Percentiles rank a stretch among this genome's conserved stretches.
Conservation (phyloP, 2,888 invertebrate genomes). For the Liodrosophila aerea region DNA sequence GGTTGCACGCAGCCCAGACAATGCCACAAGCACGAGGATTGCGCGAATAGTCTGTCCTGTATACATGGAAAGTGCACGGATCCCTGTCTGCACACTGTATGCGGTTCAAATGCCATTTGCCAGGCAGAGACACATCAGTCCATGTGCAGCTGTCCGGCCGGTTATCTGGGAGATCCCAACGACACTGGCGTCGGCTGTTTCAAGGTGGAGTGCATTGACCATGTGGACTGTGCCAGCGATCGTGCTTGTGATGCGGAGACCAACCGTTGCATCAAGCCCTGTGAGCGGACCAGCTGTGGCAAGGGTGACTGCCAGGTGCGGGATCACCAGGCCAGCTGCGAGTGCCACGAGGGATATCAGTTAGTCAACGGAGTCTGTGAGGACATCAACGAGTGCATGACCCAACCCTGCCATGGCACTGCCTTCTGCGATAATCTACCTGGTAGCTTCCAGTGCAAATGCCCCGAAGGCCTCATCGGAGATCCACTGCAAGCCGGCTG, state of each 20-base stretch:
- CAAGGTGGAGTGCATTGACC: slow-evolving; percentile 92
- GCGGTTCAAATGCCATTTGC: slow-evolving; percentile 91
- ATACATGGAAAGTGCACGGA: slow-evolving; percentile 90
- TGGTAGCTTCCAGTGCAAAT: slow-evolving; percentile 90
- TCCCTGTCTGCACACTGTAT: slow-evolving; percentile 88
- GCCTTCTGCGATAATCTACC: slow-evolving; percentile 90
- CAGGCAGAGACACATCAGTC: slow-evolving; percentile 88
- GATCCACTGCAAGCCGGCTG: slow-evolving; percentile 89
- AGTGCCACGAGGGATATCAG: slow-evolving; percentile 89
- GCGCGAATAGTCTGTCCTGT: slow-evolving; percentile 89
- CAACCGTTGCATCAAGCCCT: slow-evolving; percentile 92
- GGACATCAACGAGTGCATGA: slow-evolving; percentile 91
- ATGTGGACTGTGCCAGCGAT: slow-evolving; percentile 89
- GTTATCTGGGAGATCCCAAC: slow-evolving; percentile 91
- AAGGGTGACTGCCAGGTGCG: slow-evolving; percentile 90
- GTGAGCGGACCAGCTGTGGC: slow-evolving; percentile 89
- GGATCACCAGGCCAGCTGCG: slow-evolving; percentile 88
- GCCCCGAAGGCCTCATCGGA: slow-evolving; percentile 90
- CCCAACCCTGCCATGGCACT: slow-evolving; percentile 90
- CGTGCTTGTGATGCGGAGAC: slow-evolving; percentile 89
- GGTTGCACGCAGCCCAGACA: slow-evolving; percentile 91
- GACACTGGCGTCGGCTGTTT: slow-evolving; percentile 91
- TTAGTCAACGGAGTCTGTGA: slow-evolving; percentile 87
- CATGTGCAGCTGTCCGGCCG: slow-evolving; percentile 90
- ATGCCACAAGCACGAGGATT: slow-evolving; percentile 89